phyloP scores from a whole-genome alignment of 2,888 invertebrate species.

The Lochmaea capreae region DNA sequence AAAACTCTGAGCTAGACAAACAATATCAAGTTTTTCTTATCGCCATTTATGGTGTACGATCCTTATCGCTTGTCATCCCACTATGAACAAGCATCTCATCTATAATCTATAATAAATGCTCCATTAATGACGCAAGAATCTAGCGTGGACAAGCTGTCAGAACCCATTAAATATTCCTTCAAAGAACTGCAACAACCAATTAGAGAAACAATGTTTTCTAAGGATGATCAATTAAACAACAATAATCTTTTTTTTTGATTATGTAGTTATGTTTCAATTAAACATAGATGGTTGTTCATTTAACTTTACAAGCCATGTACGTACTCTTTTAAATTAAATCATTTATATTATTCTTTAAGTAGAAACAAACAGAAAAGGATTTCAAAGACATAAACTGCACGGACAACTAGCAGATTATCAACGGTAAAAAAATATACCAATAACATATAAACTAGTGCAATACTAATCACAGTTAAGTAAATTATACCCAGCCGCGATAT shows the following conservation, averaged over 20 bases:
- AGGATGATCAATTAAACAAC: not conserved
- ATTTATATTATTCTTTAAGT: not conserved
- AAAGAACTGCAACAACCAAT: not conserved
- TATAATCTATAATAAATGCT: not conserved
- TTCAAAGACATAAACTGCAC: not conserved
- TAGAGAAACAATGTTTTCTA: not conserved
- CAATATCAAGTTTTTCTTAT: no score
- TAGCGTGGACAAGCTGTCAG: not conserved
- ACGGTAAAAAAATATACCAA: not conserved
- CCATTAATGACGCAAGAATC: not conserved
- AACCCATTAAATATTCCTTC: not conserved
- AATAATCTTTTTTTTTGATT: not conserved
- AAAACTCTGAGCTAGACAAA: no score
- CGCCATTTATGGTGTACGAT: no score
- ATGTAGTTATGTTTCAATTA: not conserved
- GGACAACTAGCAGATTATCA: constrained; percentile 1
- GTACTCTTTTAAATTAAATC: not conserved
- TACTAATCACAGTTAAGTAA: no score
- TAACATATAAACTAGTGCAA: no score
- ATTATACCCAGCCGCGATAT: no score
- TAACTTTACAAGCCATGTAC: not conserved
- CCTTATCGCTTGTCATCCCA: no score
- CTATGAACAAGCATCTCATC: not conserved
- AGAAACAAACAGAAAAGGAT: not conserved
- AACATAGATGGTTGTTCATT: not conserved